A percentile compares a stretch with the other conserved stretches of the same genome.
Conservation (phyloP, 2,113 vertebrate genomes). For the Pica pica region DNA sequence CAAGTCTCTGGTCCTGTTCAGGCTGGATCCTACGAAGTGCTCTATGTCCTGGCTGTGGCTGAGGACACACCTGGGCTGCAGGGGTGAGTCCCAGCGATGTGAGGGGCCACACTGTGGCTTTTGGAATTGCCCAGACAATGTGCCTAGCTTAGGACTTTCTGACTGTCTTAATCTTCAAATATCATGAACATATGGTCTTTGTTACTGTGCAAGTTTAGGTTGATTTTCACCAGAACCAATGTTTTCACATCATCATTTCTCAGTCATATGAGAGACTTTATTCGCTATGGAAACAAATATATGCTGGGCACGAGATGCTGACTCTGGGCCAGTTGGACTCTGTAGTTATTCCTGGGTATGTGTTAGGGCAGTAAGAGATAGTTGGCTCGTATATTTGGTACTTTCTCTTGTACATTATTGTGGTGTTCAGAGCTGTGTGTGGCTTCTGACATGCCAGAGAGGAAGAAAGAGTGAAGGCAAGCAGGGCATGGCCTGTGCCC, state of each 20-base stretch:
- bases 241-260: slow-evolving; percentile 60
- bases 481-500: background rate
- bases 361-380: slow-evolving; percentile 56
- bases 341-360: slow-evolving; percentile 42
- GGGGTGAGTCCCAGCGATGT: background rate
- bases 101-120: background rate
- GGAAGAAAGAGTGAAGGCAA: background rate
- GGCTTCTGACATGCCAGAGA: background rate
- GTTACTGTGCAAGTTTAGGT: slow-evolving; percentile 52
- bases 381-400: slow-evolving; percentile 1
- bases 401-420: background rate
- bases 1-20: background rate
- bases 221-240: slow-evolving; percentile 62
- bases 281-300: slow-evolving; percentile 63
- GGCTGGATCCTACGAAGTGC: background rate
- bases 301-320: slow-evolving; percentile 56
- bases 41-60: background rate
- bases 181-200: slow-evolving; percentile 35
- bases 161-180: slow-evolving; percentile 26
- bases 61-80: background rate
- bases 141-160: background rate
- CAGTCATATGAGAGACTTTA: slow-evolving; percentile 58
- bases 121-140: background rate
- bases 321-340: slow-evolving; percentile 61
- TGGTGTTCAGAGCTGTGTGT: background rate